Base-by-base conservation (phyloP, 1,140 invertebrate genomes). In the Ephestia elutella region DNA sequence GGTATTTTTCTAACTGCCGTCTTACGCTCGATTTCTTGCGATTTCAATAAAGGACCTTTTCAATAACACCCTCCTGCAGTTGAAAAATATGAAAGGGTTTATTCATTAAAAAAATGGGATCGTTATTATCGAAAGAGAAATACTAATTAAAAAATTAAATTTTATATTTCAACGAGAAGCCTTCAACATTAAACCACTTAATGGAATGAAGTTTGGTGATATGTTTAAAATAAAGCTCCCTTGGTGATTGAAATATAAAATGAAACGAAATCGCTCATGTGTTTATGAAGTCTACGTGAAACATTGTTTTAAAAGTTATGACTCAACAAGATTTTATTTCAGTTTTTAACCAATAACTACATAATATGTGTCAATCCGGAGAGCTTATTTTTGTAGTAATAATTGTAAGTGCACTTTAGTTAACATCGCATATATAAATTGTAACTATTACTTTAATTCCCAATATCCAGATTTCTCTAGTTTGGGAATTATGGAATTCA, bases 11-110 rank as follows among this genome's bases (percentile, higher is more conserved):
- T 66, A 72, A 61, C 59, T 55, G 60, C 56, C 61, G 56, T 51
- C 49, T 66, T 63, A 65, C 56, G 57, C 68, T 63, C 60, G 70
- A 73, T 75, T 82, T 75, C 66, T 71, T 64, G 59, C 56, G 59
- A 60, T 71, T 72, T 75, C 65, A 75, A 75, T 73, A 78, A 73
- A 70, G 64, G 15, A 53, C 62, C 71, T 73, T 79, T 78, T 78
- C 71, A 72, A 78, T 73, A 72, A 75, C 70, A 69, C 64, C 68
- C 72, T 66, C 65, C 59, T 56, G 59, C 66, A 71, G 68, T 72
- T 71, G 69, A 71, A 66, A 60, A 63, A 71, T 70, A 71, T 71
- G 62, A 73, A 70, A 56, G 67, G 73, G 60, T 69, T 59, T 62
- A 60, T 62, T 65, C 64, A 59, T 68, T 57, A 62, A 63, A 35